Evolutionary conservation across 2,797 vertebrate genomes (phyloP).

Genomic region (Silurus aristotelis): DNA sequence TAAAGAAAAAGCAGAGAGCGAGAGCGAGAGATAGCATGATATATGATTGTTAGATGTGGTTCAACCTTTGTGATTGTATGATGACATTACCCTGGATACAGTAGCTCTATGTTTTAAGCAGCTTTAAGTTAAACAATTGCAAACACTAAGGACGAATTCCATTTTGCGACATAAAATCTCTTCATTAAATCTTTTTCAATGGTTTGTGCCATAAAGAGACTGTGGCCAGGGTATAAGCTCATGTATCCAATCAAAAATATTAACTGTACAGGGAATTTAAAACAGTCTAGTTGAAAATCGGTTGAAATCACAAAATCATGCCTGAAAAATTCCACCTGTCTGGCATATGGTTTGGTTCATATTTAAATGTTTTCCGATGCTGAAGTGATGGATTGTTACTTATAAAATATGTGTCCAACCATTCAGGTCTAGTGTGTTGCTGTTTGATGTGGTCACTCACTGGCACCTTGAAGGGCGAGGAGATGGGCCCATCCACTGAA

Average conservation of each 20-base stretch:
- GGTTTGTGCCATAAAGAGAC: not conserved
- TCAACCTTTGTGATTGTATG: too few species aligned
- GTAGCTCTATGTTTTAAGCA: not conserved
- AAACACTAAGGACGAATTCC: not conserved
- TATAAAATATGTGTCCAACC: not conserved
- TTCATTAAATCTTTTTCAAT: not conserved
- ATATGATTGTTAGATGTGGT: too few species aligned
- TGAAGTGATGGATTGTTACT: too few species aligned
- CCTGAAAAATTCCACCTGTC: too few species aligned
- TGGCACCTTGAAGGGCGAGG: constrained; percentile 93
- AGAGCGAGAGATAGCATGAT: not conserved
- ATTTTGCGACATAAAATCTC: not conserved
- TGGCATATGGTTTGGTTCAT: too few species aligned
- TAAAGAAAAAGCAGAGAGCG: constrained; percentile 16
- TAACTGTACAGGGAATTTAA: too few species aligned
- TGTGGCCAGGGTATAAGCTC: not conserved
- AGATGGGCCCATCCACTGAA: constrained; percentile 82
- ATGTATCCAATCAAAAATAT: not conserved
- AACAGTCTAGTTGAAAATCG: too few species aligned
- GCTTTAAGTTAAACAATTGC: not conserved
- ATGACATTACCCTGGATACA: too few species aligned
- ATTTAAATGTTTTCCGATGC: too few species aligned
- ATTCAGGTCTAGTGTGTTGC: not conserved
- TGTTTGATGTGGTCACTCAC: constrained; percentile 70
- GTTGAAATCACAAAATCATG: too few species aligned